Evolutionary conservation across 2,888 invertebrate genomes (phyloP).

Genomic region (Tenthredo livida): DNA sequence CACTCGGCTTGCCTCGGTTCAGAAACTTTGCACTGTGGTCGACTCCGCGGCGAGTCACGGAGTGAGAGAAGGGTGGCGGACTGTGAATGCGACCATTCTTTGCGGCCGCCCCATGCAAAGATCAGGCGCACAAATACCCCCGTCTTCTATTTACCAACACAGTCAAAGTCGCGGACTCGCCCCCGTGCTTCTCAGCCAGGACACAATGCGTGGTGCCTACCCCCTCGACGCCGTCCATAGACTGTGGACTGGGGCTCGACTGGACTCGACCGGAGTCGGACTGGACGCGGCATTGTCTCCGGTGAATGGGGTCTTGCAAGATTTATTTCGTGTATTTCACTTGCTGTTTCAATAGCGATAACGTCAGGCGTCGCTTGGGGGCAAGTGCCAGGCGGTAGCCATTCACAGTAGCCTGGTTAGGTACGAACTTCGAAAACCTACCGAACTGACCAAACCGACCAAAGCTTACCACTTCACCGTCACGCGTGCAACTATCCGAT

Average conservation of each 20-base stretch:
- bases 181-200: conserved; percentile 60
- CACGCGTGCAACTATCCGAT: conserved; percentile 47
- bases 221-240: conserved; percentile 72
- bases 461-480: conserved; percentile 35
- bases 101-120: conserved; percentile 71
- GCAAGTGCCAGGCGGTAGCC: conserved; percentile 43
- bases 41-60: conserved; percentile 59
- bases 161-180: conserved; percentile 35
- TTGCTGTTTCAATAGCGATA: conserved; percentile 77
- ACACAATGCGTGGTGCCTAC: conserved; percentile 74
- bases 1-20: conserved; percentile 72
- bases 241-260: conserved; percentile 54
- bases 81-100: conserved; percentile 74
- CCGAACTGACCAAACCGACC: conserved; percentile 41
- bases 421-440: conserved; percentile 34
- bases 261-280: conserved; percentile 68
- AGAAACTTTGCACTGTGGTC: conserved; percentile 75
- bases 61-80: conserved; percentile 57
- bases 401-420: conserved; percentile 31
- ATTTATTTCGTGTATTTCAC: conserved; percentile 79
- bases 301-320: conserved; percentile 77
- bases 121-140: conserved; percentile 69
- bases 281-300: conserved; percentile 77
- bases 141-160: conserved; percentile 69
- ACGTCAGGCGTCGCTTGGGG: conserved; percentile 66